Conservation (phyloP, 1,140 invertebrate genomes). For the Eulimnadia texana region DNA sequence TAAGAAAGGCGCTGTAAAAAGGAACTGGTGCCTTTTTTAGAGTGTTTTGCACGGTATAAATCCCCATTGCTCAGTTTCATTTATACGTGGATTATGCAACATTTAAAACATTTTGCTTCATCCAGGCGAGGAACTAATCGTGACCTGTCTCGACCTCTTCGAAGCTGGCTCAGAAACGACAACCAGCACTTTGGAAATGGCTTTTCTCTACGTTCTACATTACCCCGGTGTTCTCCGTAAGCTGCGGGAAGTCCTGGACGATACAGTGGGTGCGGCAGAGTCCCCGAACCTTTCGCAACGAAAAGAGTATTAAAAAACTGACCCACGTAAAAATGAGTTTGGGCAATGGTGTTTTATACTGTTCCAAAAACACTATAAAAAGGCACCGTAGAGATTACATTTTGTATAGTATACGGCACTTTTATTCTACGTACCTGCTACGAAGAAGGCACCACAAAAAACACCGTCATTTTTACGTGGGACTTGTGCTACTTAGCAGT, state of each 20-base stretch:
- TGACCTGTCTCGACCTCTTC: slow-evolving; percentile 43
- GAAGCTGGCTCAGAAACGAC: slow-evolving; percentile 46
- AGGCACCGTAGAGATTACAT: too few relatives aligned
- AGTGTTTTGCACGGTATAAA: slow-evolving; percentile 4
- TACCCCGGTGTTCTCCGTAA: slow-evolving; percentile 14
- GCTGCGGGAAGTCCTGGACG: slow-evolving; percentile 23
- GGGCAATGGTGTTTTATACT: background rate
- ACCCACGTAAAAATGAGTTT: background rate
- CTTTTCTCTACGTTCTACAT: slow-evolving; percentile 12
- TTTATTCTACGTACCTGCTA: background rate
- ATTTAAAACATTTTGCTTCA: slow-evolving; percentile 7
- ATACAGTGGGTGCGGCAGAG: slow-evolving; percentile 20
- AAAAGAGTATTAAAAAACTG: background rate
- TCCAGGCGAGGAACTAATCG: slow-evolving; percentile 49
- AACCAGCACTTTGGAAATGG: slow-evolving; percentile 31
- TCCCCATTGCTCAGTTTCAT: too few relatives aligned
- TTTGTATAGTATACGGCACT: background rate
- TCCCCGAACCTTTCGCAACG: background rate
- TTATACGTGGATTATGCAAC: too few relatives aligned
- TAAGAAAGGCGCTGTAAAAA: too few relatives aligned
- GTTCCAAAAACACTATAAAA: too few relatives aligned
- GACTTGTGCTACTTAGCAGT: too few relatives aligned
- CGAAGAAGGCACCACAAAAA: background rate
- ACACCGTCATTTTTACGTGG: too few relatives aligned
- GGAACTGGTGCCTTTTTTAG: too few relatives aligned